Base-by-base conservation (phyloP, 2,113 vertebrate genomes). In the Rhinolophus sinicus region DNA sequence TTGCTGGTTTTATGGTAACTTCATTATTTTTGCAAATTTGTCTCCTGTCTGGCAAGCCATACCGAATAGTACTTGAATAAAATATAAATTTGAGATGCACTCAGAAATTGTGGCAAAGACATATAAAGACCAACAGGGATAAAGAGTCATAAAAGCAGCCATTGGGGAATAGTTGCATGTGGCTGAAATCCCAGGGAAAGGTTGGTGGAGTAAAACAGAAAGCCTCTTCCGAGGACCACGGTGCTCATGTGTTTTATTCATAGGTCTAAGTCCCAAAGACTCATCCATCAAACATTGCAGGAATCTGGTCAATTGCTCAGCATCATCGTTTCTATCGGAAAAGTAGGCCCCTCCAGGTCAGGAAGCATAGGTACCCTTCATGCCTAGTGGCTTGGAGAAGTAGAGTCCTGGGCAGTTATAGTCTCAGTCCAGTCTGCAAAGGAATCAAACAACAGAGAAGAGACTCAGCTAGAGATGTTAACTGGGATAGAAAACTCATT, bases 21-120 rank as follows among this genome's bases (percentile, higher is more conserved):
- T 89, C 44, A 44, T 70, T 90, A 44, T 69, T 96, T 88, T 88
- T 88, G 5, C 28, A 47, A 87, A 81, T 58, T 72, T 96, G 5
- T 44, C 40, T 86, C 16, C 75, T 91, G 78, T 33, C n/a, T 81
- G 14, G 18, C 12, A 92, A 84, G 87, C 81, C 70, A 69, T 89
- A 81, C 21, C 54, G 92, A 75, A 56, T 50, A 85, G 28, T 88
- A 28, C 91, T 86, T 88, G 64, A 86, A 40, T 90, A 52, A 72
- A 85, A 83, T 84, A 65, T 65, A 24, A 64, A 82, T 58, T 44
- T 60, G 58, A 88, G 47, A 30, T 62, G 18, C 13, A 44, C 33
- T 96, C 24, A 88, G 85, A 65, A 75, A 58, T 73, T 62, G 19
- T 76, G n/a, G 18, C 50, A 88, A 54, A 64, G 33, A 83, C n/a